Evolutionary conservation across 2,888 invertebrate species (phyloP).

Genomic region (Scelioninae gen. 2): DNA sequence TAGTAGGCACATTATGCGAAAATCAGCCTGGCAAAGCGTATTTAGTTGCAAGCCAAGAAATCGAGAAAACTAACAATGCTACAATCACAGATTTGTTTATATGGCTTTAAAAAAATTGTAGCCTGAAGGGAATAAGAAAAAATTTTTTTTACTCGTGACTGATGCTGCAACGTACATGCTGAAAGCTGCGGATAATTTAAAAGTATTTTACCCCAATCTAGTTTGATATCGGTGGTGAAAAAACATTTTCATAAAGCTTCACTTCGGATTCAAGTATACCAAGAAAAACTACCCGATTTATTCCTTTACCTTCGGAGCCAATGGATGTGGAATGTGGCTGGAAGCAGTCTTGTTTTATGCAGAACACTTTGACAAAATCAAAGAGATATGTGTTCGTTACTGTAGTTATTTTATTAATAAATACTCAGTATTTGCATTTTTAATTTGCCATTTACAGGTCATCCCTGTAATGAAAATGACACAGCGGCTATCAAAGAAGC

Average conservation of each 20-base stretch:
- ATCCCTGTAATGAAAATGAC: background rate
- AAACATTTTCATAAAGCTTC: conserved; percentile 22
- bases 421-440: background rate
- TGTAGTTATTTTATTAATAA: background rate
- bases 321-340: conserved; percentile 21
- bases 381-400: background rate
- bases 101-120: conserved; percentile 24
- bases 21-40: conserved; percentile 21
- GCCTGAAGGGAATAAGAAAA: conserved; percentile 25
- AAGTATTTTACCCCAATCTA: conserved; percentile 12
- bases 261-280: conserved; percentile 2
- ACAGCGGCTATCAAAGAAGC: background rate
- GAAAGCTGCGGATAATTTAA: conserved; percentile 13
- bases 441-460: background rate
- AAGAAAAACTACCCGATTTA: background rate
- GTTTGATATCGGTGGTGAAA: conserved; percentile 7
- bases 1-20: conserved; percentile 36
- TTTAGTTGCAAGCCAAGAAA: conserved; percentile 32
- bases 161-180: conserved; percentile 28
- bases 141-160: conserved; percentile 13
- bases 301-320: conserved; percentile 17
- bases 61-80: conserved; percentile 41
- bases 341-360: conserved; percentile 15
- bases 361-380: conserved; percentile 3
- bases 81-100: conserved; percentile 46